Evolutionary conservation across 2,797 vertebrate species (phyloP), one percentile per base, ranked within the genome.

Genomic region (Trematomus bernacchii): DNA sequence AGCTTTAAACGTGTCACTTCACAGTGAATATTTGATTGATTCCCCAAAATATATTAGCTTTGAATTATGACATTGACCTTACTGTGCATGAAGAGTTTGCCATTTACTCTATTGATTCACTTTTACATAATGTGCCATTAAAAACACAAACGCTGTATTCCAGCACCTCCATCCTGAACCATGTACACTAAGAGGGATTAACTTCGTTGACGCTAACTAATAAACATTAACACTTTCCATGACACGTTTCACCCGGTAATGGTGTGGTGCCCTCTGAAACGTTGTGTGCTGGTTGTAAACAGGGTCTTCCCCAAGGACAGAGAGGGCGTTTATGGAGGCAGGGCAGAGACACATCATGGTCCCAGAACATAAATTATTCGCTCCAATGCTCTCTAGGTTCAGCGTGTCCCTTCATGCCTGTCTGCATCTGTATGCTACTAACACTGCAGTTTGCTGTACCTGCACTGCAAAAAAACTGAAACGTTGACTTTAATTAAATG

Each of bases 321-420:
- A 0, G 23, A 46, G 57, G 18, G 48, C 2, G 0, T 15, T 68
- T 43, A 16, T 52, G 60, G 47, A 46, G 19, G 65, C 60, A n/a
- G 53, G 37, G 23, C 63, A 64, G 65, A 51, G 51, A 71, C 1
- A 62, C 73, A 53, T 72, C 10, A 46, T 11, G 30, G 50, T 71
- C 70, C 73, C 68, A 71, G 58, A 10, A 21, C 72, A 80, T 80
- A 10, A 81, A 82, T 85, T 57, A 81, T 87, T 84, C 1, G 12
- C 50, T 66, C 14, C 27, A 23, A 66, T 60, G 51, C 63, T 68
- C 48, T 70, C 30, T 18, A 68, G 68, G 53, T 74, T 65, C 12
- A 61, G 16, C 1, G 3, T 42, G 40, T 46, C 42, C 48, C 50
- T 67, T 60, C 2, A 33, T 40, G 19, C 4, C 44, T 37, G 2